Base-by-base conservation (phyloP, 2,888 invertebrate species). In the Lasioglossum villosulum region DNA sequence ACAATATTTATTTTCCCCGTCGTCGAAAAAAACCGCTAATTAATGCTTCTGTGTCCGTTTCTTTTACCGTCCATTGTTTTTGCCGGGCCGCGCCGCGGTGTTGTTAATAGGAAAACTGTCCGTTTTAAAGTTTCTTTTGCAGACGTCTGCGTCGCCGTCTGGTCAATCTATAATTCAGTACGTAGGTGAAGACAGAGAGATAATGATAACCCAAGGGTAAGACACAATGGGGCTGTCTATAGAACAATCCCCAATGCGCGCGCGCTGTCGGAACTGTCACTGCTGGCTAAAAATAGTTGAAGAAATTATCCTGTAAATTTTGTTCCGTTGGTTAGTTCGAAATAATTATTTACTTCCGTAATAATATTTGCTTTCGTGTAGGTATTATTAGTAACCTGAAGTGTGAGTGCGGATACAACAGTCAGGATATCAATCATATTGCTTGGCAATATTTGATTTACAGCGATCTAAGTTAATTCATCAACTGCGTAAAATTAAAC, bases 171-270 rank as follows among this genome's bases (percentile, higher is more conserved):
- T 90, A 88, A 90, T 90, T 88, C 90, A 87, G 78, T 52, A 75
- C 59, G 63, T 82, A 90, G 82, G 88, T 86, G 89, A 89, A 86
- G 91, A 90, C 90, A 86, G 86, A 76, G 72, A 82, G 87, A 88
- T 89, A 90, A 90, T 86, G 90, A 90, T 91, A 90, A 86, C 82
- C 83, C 82, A 73, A 75, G 78, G 82, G 85, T 88, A 88, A 88
- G 86, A 71, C 82, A 88, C 81, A 86, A 90, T 84, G 81, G 80
- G 56, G 74, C 14, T 68, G 82, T 83, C 86, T 87, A 84, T 84
- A 86, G 76, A 71, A 66, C 66, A 56, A 75, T 63, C 71, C 77
- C 77, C 37, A 66, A 68, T 85, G 88, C 85, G 88, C 82, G 90
- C 83, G 84, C 83, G 84, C 76, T 86, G 88, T 86, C 83, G 80